Percentiles rank a stretch among this genome's conserved stretches.
Conservation (phyloP, 1,140 invertebrate genomes). For the Sinonovacula constricta region DNA sequence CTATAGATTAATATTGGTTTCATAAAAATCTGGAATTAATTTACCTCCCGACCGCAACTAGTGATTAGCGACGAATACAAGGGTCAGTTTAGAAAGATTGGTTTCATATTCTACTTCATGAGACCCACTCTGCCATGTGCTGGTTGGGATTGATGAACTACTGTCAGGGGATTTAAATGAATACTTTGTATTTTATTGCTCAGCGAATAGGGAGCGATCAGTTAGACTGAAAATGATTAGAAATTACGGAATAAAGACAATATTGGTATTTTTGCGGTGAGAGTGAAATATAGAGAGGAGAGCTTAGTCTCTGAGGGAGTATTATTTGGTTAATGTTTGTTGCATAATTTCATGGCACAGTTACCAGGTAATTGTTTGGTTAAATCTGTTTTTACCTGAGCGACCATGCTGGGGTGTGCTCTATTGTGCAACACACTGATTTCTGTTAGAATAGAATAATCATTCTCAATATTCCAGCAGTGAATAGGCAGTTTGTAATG, state of each 20-base stretch:
- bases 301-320: constrained; percentile 18
- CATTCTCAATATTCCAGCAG: neutral
- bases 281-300: neutral
- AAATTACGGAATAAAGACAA: constrained; percentile 11
- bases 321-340: constrained; percentile 36
- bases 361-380: neutral
- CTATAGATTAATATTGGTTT: no score
- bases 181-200: constrained; percentile 22
- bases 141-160: no score
- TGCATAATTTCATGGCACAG: constrained; percentile 24
- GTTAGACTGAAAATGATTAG: constrained; percentile 31
- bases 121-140: no score
- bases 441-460: neutral
- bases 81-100: no score
- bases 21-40: no score
- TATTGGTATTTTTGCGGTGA: constrained; percentile 33
- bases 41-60: no score
- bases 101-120: no score
- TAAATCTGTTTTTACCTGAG: constrained; percentile 12
- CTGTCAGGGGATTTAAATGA: constrained; percentile 25
- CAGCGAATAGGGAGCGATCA: neutral
- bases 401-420: neutral
- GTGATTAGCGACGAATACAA: no score
- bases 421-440: constrained; percentile 7
- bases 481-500: neutral